A percentile compares a stretch with the other conserved stretches of the same genome.
Conservation (phyloP, 2,113 vertebrate species). For the Macaca fascicularis region T2T-MFA8v1.1 NC_088385.1:25916001-25916500, state of each 20-base stretch:
- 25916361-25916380: background rate
- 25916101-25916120: background rate
- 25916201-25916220: background rate
- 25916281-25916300: background rate
- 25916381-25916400: background rate
- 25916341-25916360: background rate
- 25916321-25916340: background rate
- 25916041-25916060: background rate
- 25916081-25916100: background rate
- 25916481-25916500: background rate
- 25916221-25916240: background rate
- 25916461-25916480: background rate
- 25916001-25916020: background rate
- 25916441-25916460: background rate
- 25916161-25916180: background rate
- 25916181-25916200: constrained; percentile 34
- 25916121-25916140: background rate
- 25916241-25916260: background rate
- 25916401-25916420: background rate
- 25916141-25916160: background rate
- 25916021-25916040: background rate
- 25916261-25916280: background rate
- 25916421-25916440: background rate
- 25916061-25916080: background rate
- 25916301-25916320: background rate